phyloP scores from a whole-genome alignment of 2,113 vertebrate species.

The Podocnemis expansa region DNA sequence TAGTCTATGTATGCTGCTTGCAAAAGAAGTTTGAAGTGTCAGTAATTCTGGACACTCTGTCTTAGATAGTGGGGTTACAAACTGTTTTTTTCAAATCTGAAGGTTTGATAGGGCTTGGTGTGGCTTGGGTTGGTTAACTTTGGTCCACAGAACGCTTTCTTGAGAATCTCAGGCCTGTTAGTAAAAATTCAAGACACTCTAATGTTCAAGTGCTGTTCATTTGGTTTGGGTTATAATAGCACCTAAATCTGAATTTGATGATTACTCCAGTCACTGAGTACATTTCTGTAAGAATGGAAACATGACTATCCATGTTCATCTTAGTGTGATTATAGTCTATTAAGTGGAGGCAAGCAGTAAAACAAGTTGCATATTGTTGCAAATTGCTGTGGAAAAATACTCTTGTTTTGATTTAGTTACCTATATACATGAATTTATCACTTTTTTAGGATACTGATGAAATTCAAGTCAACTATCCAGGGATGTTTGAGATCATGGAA shows the following conservation, averaged over 20 bases:
- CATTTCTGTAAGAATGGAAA: background rate
- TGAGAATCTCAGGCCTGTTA: conserved; percentile 1
- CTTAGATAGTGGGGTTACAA: no score
- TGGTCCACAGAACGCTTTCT: background rate
- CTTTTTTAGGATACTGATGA: conserved; percentile 89
- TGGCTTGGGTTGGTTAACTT: background rate
- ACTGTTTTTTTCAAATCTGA: background rate
- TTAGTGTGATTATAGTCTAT: background rate
- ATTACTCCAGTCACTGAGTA: background rate
- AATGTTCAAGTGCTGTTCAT: background rate
- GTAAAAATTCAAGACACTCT: background rate
- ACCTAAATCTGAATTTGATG: background rate
- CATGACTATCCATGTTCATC: background rate
- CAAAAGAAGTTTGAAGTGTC: background rate
- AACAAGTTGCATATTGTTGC: background rate
- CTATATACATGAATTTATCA: background rate
- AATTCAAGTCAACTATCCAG: conserved; percentile 92
- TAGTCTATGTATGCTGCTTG: background rate
- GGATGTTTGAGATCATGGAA: conserved; percentile 91
- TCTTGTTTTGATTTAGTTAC: background rate
- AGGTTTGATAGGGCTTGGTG: background rate
- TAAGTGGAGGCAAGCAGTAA: background rate
- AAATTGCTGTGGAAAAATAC: background rate
- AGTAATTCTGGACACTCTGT: no score
- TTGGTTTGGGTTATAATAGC: background rate